Percentiles rank a stretch among this genome's conserved stretches.
Conservation (phyloP, 2,888 invertebrate species). For the Siphonodentalium dalli region DNA sequence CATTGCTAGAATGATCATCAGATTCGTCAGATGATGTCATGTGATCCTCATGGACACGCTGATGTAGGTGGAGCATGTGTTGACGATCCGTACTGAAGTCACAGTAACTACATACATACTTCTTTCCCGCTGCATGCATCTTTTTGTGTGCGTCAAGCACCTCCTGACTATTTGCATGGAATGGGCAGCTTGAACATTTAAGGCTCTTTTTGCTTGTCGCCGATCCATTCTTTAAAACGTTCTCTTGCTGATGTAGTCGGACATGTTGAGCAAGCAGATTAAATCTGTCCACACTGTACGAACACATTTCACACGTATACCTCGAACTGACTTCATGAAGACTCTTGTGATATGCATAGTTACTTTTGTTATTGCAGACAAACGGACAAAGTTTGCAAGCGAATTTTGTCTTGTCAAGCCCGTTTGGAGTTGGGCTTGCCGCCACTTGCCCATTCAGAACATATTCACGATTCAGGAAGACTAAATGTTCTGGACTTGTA, state of each 20-base stretch:
- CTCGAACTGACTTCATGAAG: slow-evolving; percentile 44
- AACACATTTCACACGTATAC: slow-evolving; percentile 45
- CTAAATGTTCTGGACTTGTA: slow-evolving; percentile 40
- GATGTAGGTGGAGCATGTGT: slow-evolving; percentile 39
- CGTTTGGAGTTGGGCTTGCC: slow-evolving; percentile 15
- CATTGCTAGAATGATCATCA: too few relatives aligned
- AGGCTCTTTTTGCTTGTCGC: slow-evolving; percentile 28
- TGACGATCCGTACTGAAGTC: slow-evolving; percentile 43
- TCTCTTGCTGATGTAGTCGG: slow-evolving; percentile 32
- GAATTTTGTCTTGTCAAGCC: slow-evolving; percentile 28
- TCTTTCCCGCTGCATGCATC: slow-evolving; percentile 43
- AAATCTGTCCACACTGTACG: slow-evolving; percentile 42
- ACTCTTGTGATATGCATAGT: slow-evolving; percentile 42
- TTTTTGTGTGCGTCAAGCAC: slow-evolving; percentile 43
- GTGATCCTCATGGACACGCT: slow-evolving; percentile 39
- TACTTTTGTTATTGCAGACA: slow-evolving; percentile 35
- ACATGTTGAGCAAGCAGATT: slow-evolving; percentile 40
- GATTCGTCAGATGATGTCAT: too few relatives aligned
- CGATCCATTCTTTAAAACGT: too few relatives aligned
- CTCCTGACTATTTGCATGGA: slow-evolving; percentile 37
- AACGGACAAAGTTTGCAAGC: slow-evolving; percentile 49
- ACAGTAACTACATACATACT: slow-evolving; percentile 46
- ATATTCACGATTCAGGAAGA: slow-evolving; percentile 48
- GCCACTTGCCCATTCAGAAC: slow-evolving; percentile 43
- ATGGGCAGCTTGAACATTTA: slow-evolving; percentile 47